Conservation (phyloP, 2,888 invertebrate genomes). For the Gerris lacustris region DNA sequence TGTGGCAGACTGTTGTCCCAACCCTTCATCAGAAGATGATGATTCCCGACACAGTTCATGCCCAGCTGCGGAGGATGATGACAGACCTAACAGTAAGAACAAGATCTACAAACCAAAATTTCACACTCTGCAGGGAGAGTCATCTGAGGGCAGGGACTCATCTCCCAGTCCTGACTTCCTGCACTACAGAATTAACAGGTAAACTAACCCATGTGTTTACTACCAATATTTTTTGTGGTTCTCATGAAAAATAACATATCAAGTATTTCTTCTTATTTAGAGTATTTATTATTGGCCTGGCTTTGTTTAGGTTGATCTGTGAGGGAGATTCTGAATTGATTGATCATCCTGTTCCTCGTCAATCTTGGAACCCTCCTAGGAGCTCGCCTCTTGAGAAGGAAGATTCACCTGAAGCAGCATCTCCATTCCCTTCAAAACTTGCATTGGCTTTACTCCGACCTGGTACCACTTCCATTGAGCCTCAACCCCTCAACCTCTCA, state of each 20-base stretch:
- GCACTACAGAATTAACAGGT: neutral
- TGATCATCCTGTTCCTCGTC: neutral
- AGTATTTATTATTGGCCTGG: too few relatives aligned
- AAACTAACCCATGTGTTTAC: too few relatives aligned
- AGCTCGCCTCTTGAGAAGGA: neutral
- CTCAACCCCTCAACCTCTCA: conserved; percentile 24
- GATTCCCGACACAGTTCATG: conserved; percentile 15
- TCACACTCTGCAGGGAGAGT: conserved; percentile 37
- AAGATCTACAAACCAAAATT: conserved; percentile 63
- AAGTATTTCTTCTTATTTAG: too few relatives aligned
- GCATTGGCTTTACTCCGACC: conserved; percentile 38
- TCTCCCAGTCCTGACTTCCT: conserved; percentile 54
- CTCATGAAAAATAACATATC: too few relatives aligned
- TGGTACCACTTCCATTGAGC: conserved; percentile 29
- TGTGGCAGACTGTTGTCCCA: conserved; percentile 22
- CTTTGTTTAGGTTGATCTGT: neutral
- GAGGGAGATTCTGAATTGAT: neutral
- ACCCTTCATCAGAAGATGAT: conserved; percentile 23
- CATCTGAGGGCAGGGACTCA: conserved; percentile 23
- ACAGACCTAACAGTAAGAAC: conserved; percentile 33
- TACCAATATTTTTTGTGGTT: conserved; percentile 34
- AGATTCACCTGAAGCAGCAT: neutral
- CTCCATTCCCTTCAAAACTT: conserved; percentile 35
- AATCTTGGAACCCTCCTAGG: neutral
- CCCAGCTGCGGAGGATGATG: conserved; percentile 34